Evolutionary conservation across 1,140 invertebrate species (phyloP).

Genomic region (Apis dorsata): DNA sequence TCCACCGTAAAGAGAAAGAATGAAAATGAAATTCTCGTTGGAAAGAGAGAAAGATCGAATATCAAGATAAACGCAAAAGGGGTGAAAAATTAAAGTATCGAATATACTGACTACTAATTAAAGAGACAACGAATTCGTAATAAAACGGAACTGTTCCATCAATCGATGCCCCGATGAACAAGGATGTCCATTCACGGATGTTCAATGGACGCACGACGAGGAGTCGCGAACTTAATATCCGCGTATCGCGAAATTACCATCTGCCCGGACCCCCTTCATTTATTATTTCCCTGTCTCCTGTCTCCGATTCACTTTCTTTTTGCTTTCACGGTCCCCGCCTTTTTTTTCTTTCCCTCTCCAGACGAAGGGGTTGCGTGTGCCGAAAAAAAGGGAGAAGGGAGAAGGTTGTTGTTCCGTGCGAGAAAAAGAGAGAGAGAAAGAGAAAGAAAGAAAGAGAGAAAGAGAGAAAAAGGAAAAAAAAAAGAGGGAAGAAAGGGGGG

Average conservation of each 20-base stretch:
- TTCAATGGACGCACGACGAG: not conserved
- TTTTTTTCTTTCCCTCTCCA: conserved; percentile 57
- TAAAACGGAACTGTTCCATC: not conserved
- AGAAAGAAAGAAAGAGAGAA: conserved; percentile 28
- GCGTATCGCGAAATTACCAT: conserved; percentile 44
- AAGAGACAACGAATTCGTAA: not conserved
- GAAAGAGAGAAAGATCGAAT: not conserved
- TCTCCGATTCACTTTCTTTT: conserved; percentile 56
- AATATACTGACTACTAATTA: conserved; percentile 3
- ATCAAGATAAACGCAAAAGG: not conserved
- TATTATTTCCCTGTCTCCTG: conserved; percentile 59
- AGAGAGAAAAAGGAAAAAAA: too few species aligned
- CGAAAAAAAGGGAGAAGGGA: conserved; percentile 37
- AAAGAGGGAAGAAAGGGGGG: conserved; percentile 9
- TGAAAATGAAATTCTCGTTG: not conserved
- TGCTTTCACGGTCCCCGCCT: conserved; percentile 11
- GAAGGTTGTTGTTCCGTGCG: not conserved
- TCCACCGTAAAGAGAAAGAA: not conserved
- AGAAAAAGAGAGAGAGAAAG: not conserved
- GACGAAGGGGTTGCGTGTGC: conserved; percentile 19
- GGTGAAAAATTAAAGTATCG: not conserved
- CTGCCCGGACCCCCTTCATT: conserved; percentile 45
- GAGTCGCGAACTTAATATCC: conserved; percentile 20
- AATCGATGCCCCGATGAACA: not conserved
- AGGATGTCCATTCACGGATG: not conserved